These are phyloP conservation scores for Leucania comma DNA, from an alignment of 2,888 invertebrate genomes.

Conservation along the genomic window DNA sequence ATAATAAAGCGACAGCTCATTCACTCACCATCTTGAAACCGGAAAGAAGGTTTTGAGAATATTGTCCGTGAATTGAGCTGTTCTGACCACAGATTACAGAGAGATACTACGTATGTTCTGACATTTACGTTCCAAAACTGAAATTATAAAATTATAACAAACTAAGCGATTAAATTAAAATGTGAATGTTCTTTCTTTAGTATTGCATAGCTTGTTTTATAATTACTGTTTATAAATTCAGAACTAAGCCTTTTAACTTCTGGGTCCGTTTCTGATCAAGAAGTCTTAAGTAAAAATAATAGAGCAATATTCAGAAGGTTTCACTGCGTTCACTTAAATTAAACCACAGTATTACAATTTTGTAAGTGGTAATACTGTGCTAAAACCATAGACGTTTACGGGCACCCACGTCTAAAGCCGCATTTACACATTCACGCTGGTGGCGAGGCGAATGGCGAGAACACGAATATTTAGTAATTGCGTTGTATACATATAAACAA, in stretches of 20 bases:
- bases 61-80: conserved; percentile 68
- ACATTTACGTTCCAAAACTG: conserved; percentile 51
- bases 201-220: not conserved
- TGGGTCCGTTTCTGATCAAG: not conserved
- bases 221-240: not conserved
- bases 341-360: no score
- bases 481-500: no score
- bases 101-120: no score
- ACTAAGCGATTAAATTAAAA: not conserved
- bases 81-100: no score
- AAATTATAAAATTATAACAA: not conserved
- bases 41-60: conserved; percentile 79
- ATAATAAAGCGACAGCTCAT: conserved; percentile 42
- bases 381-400: no score
- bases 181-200: not conserved
- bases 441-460: no score
- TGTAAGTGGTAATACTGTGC: no score
- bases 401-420: no score
- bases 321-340: conserved; percentile 20
- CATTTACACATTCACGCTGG: no score
- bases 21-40: conserved; percentile 89
- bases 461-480: no score
- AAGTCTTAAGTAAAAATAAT: not conserved
- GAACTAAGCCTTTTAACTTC: not conserved
- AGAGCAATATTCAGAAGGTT: not conserved